A percentile compares a stretch with the other conserved stretches of the same genome.
phyloP scores from a whole-genome alignment of 2,888 invertebrate genomes.

The Nomada goodeniana region DNA sequence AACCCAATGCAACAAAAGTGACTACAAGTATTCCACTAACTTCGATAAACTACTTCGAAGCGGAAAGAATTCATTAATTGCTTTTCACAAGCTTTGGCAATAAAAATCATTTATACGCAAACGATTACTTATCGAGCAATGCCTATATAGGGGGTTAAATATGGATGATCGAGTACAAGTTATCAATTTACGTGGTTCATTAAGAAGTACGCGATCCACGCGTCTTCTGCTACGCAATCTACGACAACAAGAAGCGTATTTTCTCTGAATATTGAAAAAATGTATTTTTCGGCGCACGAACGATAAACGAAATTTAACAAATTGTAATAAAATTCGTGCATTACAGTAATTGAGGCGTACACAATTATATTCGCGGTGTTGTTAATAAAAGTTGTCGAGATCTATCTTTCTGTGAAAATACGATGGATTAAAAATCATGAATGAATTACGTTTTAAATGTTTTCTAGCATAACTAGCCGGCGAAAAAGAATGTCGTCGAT shows the following conservation, averaged over 20 bases:
- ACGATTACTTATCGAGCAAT: constrained; percentile 32
- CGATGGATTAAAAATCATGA: too few relatives aligned
- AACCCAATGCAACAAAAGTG: too few relatives aligned
- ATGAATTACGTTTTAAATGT: too few relatives aligned
- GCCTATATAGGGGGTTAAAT: constrained; percentile 16
- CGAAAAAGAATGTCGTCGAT: neutral
- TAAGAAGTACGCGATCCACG: constrained; percentile 21
- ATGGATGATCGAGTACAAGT: constrained; percentile 21
- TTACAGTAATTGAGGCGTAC: too few relatives aligned
- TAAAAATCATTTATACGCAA: constrained; percentile 12
- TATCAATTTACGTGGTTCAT: constrained; percentile 43
- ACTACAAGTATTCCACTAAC: too few relatives aligned
- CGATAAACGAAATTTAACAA: neutral
- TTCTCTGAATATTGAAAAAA: neutral
- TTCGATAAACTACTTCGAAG: neutral
- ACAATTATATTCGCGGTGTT: too few relatives aligned
- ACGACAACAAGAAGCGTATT: neutral
- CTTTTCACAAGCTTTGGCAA: neutral
- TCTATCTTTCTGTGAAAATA: too few relatives aligned
- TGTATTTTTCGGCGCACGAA: neutral
- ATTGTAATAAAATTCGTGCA: too few relatives aligned
- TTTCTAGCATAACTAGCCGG: too few relatives aligned
- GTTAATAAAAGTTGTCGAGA: too few relatives aligned
- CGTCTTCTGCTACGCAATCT: neutral
- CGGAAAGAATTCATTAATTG: constrained; percentile 5